A percentile compares a stretch with the other conserved stretches of the same genome.
Conservation (phyloP, 2,113 vertebrate genomes). For the Aphelocoma coerulescens region DNA sequence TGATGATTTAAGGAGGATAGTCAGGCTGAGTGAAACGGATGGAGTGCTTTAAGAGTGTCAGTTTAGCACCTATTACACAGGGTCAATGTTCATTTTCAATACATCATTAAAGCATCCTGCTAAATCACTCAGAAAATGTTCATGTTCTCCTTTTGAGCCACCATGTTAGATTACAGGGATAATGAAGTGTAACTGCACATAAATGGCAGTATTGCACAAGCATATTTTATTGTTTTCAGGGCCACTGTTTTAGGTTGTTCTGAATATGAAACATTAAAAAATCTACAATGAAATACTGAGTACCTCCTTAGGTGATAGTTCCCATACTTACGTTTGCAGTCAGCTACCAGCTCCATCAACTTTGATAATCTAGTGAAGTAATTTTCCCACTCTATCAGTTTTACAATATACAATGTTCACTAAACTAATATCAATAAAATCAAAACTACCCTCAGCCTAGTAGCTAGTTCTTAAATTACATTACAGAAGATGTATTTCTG, state of each 20-base stretch:
- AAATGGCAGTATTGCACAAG: conserved; percentile 43
- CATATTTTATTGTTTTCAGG: conserved; percentile 57
- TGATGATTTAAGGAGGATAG: conserved; percentile 68
- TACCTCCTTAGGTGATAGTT: conserved; percentile 1
- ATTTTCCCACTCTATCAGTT: conserved; percentile 51
- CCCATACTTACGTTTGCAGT: not conserved
- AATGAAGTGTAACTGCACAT: conserved; percentile 69
- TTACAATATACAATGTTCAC: conserved; percentile 46
- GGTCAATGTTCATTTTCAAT: conserved; percentile 75
- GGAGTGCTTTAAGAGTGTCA: conserved; percentile 68
- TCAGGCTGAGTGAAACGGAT: conserved; percentile 63
- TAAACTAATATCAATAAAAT: conserved; percentile 58
- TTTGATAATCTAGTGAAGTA: conserved; percentile 47
- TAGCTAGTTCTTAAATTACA: conserved; percentile 30
- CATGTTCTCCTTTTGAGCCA: conserved; percentile 20
- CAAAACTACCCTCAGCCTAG: conserved; percentile 23
- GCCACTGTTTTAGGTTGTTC: conserved; percentile 35
- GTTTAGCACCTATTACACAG: conserved; percentile 75
- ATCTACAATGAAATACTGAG: conserved; percentile 36
- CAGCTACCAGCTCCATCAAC: conserved; percentile 4
- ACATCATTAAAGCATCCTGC: conserved; percentile 71
- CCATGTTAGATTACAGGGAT: conserved; percentile 63
- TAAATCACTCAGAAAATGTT: conserved; percentile 71
- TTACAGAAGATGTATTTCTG: conserved; percentile 27
- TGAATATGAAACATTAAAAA: conserved; percentile 58